These are phyloP conservation scores for Nycticebus coucang DNA, from an alignment of 2,113 vertebrate species.

Conservation along the genomic window DNA sequence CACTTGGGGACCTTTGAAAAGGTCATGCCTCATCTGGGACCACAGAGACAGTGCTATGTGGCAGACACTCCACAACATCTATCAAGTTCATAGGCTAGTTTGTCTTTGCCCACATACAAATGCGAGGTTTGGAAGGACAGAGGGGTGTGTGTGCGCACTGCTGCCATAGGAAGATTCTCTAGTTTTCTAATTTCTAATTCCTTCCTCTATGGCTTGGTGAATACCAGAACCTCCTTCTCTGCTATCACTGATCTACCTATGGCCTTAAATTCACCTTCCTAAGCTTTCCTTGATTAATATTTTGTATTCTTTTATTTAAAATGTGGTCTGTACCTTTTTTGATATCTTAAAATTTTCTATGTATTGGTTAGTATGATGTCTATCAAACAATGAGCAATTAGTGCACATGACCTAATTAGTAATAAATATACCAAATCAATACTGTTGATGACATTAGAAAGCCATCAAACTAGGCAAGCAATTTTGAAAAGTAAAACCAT, in stretches of 20 bases:
- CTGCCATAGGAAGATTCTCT: background rate
- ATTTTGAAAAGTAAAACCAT: background rate
- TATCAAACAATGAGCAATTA: background rate
- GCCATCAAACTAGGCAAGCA: background rate
- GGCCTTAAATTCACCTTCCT: background rate
- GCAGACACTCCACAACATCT: background rate
- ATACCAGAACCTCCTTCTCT: background rate
- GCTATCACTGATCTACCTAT: background rate
- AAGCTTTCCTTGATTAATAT: background rate
- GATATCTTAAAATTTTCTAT: background rate
- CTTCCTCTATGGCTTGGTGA: background rate
- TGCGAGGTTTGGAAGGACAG: background rate
- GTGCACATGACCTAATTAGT: background rate
- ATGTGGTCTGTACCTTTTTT: background rate
- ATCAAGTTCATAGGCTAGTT: background rate
- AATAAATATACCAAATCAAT: background rate
- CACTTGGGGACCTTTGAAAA: background rate
- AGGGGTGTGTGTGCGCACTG: background rate
- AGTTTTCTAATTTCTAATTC: background rate
- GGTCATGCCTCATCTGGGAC: background rate
- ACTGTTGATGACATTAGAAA: background rate
- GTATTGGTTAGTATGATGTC: background rate
- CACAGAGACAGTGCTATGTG: background rate
- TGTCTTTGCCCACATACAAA: background rate
- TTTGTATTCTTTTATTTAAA: conserved; percentile 14